Evolutionary conservation across 37 sponge, comb jelly and placozoan genomes (phyloP), one percentile per base, ranked within the genome.

Genomic region (Spongilla lacustris): DNA sequence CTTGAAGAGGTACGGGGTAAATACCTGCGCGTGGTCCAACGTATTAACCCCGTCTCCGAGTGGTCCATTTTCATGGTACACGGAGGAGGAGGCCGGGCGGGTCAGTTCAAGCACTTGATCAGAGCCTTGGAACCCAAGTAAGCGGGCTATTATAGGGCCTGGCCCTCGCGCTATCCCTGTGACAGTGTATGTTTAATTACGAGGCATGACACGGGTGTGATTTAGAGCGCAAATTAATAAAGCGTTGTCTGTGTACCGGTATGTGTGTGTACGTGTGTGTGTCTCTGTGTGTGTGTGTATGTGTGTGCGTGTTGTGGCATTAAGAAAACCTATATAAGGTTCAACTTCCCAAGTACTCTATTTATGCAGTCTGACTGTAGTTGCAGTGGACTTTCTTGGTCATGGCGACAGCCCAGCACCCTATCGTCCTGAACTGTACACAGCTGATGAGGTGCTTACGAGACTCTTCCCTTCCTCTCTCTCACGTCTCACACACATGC

Each of bases 351-450:
- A n/a, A n/a, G n/a, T n/a, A n/a, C n/a, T n/a, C n/a, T 50, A 46
- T 50, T 38, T 33, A 2, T 27, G 0, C 67, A 91, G 92, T 28
- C 35, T 82, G 27, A 80, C 89, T 32, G 68, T 92, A 21, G 83
- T 92, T 19, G 90, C 93, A 14, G 67, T 92, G 66, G 93, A 92
- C 76, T 92, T 92, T 77, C 83, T 92, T 70, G 93, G 93, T 14
- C 93, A 92, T 80, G 93, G 93, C 14, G 89, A 88, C 24, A 92
- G 93, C 71, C 81, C 84, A 36, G 36, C 70, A 6, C 81, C 86
- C 33, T 70, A 89, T 58, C 66, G 75, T 22, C 74, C 81, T 21
- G 81, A 75, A 11, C 76, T 92, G 31, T 92, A 92, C 78, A 89
- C 86, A 6, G 83, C 82, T 27, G 79, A 89, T 19, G 82, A 92